Base-by-base conservation (phyloP, 2,113 vertebrate genomes). In the Leucoraja erinaceus region DNA sequence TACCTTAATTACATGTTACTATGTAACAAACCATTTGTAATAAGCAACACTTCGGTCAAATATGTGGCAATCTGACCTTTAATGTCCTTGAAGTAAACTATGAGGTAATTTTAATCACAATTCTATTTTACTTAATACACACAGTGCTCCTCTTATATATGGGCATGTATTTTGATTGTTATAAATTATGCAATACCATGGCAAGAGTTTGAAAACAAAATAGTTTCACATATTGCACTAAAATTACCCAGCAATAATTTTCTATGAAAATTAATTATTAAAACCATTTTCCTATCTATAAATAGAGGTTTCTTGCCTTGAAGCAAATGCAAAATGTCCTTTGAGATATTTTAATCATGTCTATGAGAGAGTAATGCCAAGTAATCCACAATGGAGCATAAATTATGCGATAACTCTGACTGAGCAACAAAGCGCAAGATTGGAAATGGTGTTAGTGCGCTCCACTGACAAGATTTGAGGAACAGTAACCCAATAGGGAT, bases 1-100 rank as follows among this genome's bases (percentile, higher is more conserved):
- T 95, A 95, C 95, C 95, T 96, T 96, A 97, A 97, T 97, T 97
- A 96, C 93, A 96, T 0, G 83, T 96, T 96, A 94, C 94, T 31
- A 93, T 93, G 93, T 96, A 96, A 97, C 95, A 96, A 96, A 95
- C 94, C 94, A 95, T 95, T 94, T 94, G 95, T 97, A 97, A 97
- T 95, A 95, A 96, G 95, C 94, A 95, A 93, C 94, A 95, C 94
- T 95, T 95, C 94, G 95, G 94, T 88, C 94, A 94, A 47, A 84
- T 93, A n/a, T 94, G 94, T 95, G 94, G 93, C 94, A 93, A 72
- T 93, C 93, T 95, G 94, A 94, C 94, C 95, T 93, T 94, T 95
- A 95, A 20, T 14, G 94, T 96, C 95, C 95, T 96, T 97, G 96
- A 95, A 93, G 93, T 94, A 93, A 93, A 93, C 88, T 93, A 93